Conservation (phyloP, 2,888 invertebrate species). For the Dynastes grantii region DNA sequence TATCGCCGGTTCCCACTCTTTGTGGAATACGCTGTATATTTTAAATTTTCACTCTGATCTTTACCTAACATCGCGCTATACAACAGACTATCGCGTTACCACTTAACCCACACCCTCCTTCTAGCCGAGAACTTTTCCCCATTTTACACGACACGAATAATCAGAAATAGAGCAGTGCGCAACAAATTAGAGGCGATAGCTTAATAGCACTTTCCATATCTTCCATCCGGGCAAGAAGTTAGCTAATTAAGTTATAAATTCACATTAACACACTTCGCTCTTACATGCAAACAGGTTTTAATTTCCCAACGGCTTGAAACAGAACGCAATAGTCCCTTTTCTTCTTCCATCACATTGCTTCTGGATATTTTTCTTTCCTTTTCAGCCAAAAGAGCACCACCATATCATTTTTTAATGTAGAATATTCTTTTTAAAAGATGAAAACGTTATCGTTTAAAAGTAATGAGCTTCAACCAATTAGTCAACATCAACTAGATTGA, state of each 20-base stretch:
- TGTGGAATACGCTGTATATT: too few species aligned
- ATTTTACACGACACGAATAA: not conserved
- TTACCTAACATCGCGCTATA: not conserved
- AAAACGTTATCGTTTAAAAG: constrained; percentile 1
- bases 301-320: not conserved
- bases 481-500: not conserved
- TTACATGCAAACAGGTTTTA: constrained; percentile 12
- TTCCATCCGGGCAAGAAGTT: not conserved
- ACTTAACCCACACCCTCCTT: not conserved
- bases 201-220: not conserved
- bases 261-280: constrained; percentile 22
- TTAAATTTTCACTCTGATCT: too few species aligned
- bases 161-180: not conserved
- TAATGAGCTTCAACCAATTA: not conserved
- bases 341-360: too few species aligned
- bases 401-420: too few species aligned
- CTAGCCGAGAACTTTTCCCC: not conserved
- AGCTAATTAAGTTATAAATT: constrained; percentile 33
- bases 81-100: not conserved
- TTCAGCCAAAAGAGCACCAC: too few species aligned
- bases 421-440: too few species aligned
- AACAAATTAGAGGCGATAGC: constrained; percentile 12
- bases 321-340: not conserved
- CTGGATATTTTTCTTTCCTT: too few species aligned
- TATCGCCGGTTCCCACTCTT: too few species aligned